Conservation (phyloP, 2,113 vertebrate species). For the Platichthys stellatus region DNA sequence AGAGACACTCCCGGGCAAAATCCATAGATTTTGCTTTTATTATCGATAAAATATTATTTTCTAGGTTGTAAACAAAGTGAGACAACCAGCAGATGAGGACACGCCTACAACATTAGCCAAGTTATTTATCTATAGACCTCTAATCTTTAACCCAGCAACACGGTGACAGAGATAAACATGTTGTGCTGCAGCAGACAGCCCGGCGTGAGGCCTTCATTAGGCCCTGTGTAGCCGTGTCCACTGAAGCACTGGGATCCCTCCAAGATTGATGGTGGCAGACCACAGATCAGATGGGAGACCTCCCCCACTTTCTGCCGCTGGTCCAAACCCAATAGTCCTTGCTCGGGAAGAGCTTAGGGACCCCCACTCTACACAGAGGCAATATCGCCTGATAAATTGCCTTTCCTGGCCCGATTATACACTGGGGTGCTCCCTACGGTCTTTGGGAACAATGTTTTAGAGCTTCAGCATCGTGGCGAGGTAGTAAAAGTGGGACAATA, state of each 20-base stretch:
- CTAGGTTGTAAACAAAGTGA: conserved; percentile 6
- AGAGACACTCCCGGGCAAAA: not conserved
- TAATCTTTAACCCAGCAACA: conserved; percentile 47
- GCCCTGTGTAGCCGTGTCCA: conserved; percentile 56
- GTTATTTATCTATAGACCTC: conserved; percentile 29
- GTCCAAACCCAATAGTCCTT: conserved; percentile 70
- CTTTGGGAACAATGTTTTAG: conserved; percentile 63
- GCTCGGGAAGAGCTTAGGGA: conserved; percentile 68
- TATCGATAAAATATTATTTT: not conserved
- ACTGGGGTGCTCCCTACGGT: conserved; percentile 61
- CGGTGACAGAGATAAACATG: conserved; percentile 68
- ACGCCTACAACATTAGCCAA: conserved; percentile 2
- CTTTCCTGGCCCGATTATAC: conserved; percentile 75
- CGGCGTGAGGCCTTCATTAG: conserved; percentile 70
- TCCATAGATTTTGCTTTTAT: not conserved
- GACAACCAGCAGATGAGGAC: conserved; percentile 19
- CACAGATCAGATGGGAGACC: conserved; percentile 70
- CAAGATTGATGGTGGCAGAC: conserved; percentile 73
- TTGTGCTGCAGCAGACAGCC: conserved; percentile 53
- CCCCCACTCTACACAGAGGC: conserved; percentile 70
- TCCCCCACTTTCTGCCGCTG: conserved; percentile 51
- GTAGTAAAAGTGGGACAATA: conserved; percentile 59
- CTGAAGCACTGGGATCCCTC: conserved; percentile 63
- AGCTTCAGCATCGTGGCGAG: conserved; percentile 46
- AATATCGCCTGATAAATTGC: conserved; percentile 81